Conservation (phyloP, 2,113 vertebrate genomes). For the Tetraodon nigroviridis region DNA sequence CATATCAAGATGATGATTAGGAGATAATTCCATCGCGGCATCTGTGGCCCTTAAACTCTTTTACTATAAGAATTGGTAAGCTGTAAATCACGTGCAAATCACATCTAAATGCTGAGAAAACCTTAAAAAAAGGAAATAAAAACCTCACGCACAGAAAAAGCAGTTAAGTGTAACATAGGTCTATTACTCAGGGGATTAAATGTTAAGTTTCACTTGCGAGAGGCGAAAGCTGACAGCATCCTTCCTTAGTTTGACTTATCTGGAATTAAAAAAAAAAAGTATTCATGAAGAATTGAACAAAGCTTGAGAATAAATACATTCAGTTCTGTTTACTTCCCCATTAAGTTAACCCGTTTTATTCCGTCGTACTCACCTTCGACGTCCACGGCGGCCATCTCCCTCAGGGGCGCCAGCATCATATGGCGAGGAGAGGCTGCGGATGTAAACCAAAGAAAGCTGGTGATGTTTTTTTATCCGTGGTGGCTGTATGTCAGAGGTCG, state of each 20-base stretch:
- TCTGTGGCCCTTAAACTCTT: not conserved
- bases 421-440: not conserved
- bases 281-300: not conserved
- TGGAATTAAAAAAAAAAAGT: constrained; percentile 27
- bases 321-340: too few relatives aligned
- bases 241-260: constrained; percentile 6
- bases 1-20: not conserved
- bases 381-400: not conserved
- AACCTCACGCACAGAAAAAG: not conserved
- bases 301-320: not conserved
- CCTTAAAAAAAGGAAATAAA: not conserved
- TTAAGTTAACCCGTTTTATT: not conserved
- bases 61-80: not conserved
- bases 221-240: not conserved
- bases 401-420: not conserved
- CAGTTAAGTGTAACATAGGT: not conserved
- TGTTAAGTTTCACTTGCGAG: not conserved
- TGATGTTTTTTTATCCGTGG: too few relatives aligned
- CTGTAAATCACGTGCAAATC: not conserved
- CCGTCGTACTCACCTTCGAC: not conserved
- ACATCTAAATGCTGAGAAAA: not conserved
- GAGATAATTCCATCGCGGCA: not conserved
- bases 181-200: not conserved
- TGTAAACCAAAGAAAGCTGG: not conserved
- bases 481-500: too few relatives aligned